These are phyloP conservation scores for Chouioia cunea DNA, from an alignment of 2,888 invertebrate species.

Conservation along the genomic window DNA sequence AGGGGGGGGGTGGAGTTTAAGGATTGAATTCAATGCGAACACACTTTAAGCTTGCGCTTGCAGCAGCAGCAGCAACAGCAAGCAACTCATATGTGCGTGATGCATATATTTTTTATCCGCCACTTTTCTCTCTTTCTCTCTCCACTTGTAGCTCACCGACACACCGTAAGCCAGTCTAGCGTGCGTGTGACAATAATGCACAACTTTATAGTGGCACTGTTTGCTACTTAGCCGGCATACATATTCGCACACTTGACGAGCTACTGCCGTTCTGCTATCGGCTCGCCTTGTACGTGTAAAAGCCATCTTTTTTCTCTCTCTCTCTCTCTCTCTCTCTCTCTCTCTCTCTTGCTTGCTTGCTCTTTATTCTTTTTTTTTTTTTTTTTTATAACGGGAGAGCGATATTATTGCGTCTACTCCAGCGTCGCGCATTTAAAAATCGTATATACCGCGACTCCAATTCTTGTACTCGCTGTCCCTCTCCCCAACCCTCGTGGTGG, in stretches of 20 bases:
- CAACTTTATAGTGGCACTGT: conserved; percentile 53
- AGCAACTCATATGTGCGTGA: not conserved
- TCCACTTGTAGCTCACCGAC: conserved; percentile 28
- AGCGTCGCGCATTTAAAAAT: conserved; percentile 51
- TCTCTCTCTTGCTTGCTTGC: not conserved
- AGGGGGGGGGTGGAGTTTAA: conserved; percentile 29
- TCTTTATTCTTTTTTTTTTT: conserved; percentile 6
- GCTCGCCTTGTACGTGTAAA: conserved; percentile 31
- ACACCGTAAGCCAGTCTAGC: not conserved
- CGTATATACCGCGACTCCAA: conserved; percentile 36
- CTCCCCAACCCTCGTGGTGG: too few species aligned
- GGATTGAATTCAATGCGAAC: conserved; percentile 48
- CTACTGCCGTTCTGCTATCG: conserved; percentile 14
- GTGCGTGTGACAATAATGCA: conserved; percentile 50
- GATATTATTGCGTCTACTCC: conserved; percentile 55
- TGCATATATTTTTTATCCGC: conserved; percentile 25
- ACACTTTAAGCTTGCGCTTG: conserved; percentile 8
- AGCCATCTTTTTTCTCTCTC: conserved; percentile 33
- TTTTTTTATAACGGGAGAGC: conserved; percentile 50
- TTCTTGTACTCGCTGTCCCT: conserved; percentile 33
- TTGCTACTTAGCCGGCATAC: conserved; percentile 49
- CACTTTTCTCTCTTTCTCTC: conserved; percentile 8
- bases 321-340: conserved; percentile 7
- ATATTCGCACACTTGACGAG: conserved; percentile 21
- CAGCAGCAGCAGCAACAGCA: too few species aligned